Evolutionary conservation across 1,140 invertebrate species (phyloP).

Genomic region (Listronotus bonariensis): DNA sequence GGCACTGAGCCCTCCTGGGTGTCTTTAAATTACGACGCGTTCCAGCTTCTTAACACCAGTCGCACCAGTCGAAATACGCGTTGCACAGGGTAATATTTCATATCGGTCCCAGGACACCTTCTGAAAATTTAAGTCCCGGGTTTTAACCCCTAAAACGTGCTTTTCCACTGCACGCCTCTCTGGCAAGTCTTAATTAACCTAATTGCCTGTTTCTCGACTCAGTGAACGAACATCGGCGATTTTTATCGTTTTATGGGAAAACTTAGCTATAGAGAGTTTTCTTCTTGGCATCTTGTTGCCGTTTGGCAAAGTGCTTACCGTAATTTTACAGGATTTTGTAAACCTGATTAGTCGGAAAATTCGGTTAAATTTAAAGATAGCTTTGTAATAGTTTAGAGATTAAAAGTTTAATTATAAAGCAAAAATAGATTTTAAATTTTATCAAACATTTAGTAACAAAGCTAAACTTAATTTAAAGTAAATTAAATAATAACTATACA

Average conservation of each 20-base stretch:
- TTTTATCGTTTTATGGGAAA: constrained; percentile 42
- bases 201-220: constrained; percentile 44
- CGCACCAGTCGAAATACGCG: constrained; percentile 26
- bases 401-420: no score
- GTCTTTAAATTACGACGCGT: constrained; percentile 31
- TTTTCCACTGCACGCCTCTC: constrained; percentile 36
- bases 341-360: no score
- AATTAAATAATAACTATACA: no score
- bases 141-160: constrained; percentile 39
- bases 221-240: constrained; percentile 34
- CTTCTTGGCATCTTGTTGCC: constrained; percentile 1
- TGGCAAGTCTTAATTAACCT: constrained; percentile 44
- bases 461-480: no score
- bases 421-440: no score
- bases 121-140: constrained; percentile 38
- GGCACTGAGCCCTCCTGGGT: constrained; percentile 16
- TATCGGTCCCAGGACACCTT: constrained; percentile 39
- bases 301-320: no score
- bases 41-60: constrained; percentile 35
- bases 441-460: no score
- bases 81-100: constrained; percentile 41
- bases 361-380: no score
- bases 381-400: no score
- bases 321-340: no score
- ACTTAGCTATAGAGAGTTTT: constrained; percentile 29